These are phyloP conservation scores for Catharus fuscescens DNA, from an alignment of 2,113 vertebrate species.

Conservation along the genomic window DNA sequence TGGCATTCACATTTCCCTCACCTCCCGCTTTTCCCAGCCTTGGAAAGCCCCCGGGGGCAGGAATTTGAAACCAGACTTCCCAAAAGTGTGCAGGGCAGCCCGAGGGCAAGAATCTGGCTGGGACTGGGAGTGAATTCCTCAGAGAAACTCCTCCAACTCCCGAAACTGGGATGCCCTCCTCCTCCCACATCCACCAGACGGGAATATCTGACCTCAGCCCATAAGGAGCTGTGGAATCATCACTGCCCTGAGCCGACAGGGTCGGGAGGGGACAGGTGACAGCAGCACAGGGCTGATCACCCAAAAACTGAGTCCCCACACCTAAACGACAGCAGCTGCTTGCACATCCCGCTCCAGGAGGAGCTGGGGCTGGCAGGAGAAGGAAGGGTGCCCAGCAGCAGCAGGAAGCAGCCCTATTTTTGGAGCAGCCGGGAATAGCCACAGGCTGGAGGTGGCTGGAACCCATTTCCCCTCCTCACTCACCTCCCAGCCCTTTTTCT, in stretches of 20 bases:
- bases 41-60: not conserved
- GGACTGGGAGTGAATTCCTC: accelerated
- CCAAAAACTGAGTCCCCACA: not conserved
- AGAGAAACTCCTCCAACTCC: not conserved
- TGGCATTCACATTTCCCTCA: not conserved
- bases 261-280: not conserved
- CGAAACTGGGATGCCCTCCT: accelerated
- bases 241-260: not conserved
- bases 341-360: not conserved
- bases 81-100: not conserved
- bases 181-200: accelerated
- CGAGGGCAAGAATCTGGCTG: not conserved
- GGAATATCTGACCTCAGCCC: not conserved
- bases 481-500: not conserved
- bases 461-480: not conserved
- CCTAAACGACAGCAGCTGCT: not conserved
- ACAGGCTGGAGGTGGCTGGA: not conserved
- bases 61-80: not conserved
- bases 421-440: slow-evolving; percentile 15
- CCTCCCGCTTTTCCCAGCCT: not conserved
- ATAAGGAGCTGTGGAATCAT: accelerated
- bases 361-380: not conserved
- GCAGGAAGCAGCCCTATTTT: not conserved
- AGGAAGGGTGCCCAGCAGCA: not conserved
- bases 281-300: not conserved